Conservation (phyloP, 2,113 vertebrate species). For the Thamnaconus septentrionalis region DNA sequence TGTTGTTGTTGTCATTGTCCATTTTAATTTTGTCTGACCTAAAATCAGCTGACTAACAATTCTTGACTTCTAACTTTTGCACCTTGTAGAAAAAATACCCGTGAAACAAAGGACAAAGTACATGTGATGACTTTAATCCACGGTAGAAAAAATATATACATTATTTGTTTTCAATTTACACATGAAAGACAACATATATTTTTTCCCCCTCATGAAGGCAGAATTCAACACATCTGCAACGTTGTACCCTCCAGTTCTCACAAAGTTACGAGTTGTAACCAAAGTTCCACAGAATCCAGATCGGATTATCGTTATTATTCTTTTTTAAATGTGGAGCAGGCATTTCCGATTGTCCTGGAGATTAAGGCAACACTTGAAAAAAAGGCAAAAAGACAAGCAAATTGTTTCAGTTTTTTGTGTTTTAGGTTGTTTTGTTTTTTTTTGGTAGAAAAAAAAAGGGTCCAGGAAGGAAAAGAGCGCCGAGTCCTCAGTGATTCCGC, state of each 20-base stretch:
- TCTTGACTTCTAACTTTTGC: background rate
- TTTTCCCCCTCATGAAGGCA: background rate
- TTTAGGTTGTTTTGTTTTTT: too few species aligned
- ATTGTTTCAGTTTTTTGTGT: too few species aligned
- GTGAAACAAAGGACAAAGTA: background rate
- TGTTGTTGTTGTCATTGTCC: too few species aligned
- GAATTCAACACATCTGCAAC: too few species aligned
- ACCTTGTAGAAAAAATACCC: background rate
- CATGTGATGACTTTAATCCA: slow-evolving; percentile 9
- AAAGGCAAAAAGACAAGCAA: background rate
- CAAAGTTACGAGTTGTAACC: background rate
- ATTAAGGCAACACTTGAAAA: background rate
- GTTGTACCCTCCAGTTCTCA: background rate
- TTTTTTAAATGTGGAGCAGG: background rate
- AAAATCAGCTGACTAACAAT: too few species aligned
- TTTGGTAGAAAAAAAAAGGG: too few species aligned
- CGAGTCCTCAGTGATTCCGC: too few species aligned
- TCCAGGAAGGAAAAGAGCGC: too few species aligned
- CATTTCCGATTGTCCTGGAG: background rate
- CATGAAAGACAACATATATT: background rate
- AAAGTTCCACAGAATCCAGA: background rate
- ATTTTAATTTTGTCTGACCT: too few species aligned
- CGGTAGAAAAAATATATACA: slow-evolving; percentile 30
- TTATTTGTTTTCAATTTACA: background rate
- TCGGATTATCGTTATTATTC: too few species aligned